Evolutionary conservation across 1,140 invertebrate genomes (phyloP), one percentile per base, ranked within the genome.

Genomic region (Drosophila teissieri): DNA sequence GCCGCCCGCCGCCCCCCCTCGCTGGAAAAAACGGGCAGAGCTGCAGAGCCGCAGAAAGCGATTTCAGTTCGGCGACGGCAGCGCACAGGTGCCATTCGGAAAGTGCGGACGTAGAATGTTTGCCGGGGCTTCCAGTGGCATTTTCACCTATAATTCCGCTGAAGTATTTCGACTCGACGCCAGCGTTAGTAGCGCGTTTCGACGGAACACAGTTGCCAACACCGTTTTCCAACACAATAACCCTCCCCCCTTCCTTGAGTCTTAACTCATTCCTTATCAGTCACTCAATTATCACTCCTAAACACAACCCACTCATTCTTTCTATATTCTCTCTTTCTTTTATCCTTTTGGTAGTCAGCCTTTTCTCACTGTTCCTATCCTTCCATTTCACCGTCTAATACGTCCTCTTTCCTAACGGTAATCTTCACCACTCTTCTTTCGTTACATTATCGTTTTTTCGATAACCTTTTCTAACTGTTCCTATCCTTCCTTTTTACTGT

Each of bases 71-170:
- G 76, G 63, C 83, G 72, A 80, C 84, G 84, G 76, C 84, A 84
- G 80, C 83, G 80, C 64, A 81, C 83, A 86, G 80, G 83, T 86
- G 83, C 81, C 83, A 89, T 89, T 86, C 78, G 83, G 77, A 88
- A 81, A 68, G 53, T 80, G 81, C 81, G 83, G 82, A 85, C 82
- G 81, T 65, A 67, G 65, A 72, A 72, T 72, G 68, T 48, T 72
- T 49, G 46, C 61, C 61, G 64, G 61, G 45, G 37, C 27, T 31
- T 40, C 27, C 58, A 36, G 7, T 34, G 11, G 36, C 31, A 64
- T 36, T 14, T 27, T 22, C 42, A 44, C 42, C 44, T 48, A 1
- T 7, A 19, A n/a, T 12, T 42, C 15, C n/a, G 24, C 7, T 34
- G 24, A 8, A 24, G 15, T 24, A 27, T 24, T n/a, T 48, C 15